These are phyloP conservation scores for Drosophila silvestris DNA, from an alignment of 2,888 invertebrate genomes.

Conservation along the genomic window DNA sequence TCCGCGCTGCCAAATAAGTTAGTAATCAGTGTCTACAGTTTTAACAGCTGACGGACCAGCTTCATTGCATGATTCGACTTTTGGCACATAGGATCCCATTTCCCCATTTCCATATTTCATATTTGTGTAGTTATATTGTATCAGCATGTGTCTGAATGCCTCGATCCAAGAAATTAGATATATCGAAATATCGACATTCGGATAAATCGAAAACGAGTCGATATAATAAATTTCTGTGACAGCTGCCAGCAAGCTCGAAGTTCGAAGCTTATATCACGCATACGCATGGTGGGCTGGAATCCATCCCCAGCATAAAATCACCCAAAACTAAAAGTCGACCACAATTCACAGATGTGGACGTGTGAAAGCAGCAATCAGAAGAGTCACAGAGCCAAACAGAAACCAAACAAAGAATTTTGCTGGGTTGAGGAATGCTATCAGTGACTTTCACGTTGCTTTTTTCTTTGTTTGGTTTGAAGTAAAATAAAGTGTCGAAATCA, in stretches of 20 bases:
- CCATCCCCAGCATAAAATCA: not conserved
- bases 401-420: conserved; percentile 57
- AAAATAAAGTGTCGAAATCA: conserved; percentile 37
- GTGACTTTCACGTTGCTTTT: conserved; percentile 28
- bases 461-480: not conserved
- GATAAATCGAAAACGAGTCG: conserved; percentile 32
- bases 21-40: no score
- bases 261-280: conserved; percentile 39
- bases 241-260: conserved; percentile 47
- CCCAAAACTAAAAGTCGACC: conserved; percentile 3
- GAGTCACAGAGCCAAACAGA: conserved; percentile 27
- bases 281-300: conserved; percentile 10
- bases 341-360: conserved; percentile 22
- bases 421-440: conserved; percentile 33
- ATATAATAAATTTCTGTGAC: conserved; percentile 70
- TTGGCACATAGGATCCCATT: not conserved
- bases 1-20: no score
- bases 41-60: no score
- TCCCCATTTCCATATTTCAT: not conserved
- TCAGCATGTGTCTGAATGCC: not conserved
- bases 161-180: not conserved
- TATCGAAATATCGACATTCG: not conserved
- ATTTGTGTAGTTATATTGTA: not conserved
- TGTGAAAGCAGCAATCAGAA: conserved; percentile 59
- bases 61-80: not conserved